Evolutionary conservation across 2,888 invertebrate species (phyloP), one percentile per base, ranked within the genome.

Genomic region (Diabrotica balteata): DNA sequence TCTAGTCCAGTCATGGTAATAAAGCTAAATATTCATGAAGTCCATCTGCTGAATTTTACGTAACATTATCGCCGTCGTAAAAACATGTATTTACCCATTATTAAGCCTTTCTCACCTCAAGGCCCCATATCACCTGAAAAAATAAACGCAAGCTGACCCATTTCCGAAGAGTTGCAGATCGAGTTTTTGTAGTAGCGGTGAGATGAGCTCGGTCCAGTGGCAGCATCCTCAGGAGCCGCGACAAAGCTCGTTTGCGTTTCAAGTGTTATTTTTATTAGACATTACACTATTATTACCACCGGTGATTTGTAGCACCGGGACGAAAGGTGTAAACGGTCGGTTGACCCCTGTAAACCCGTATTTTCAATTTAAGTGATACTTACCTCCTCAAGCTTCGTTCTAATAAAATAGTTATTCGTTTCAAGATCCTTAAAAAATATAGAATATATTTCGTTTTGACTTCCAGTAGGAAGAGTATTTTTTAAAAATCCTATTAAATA

Each of bases 81-180:
- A 54, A 57, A 57, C 53, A 32, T 11, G 72, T 68, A 74, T 73
- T 72, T 71, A 73, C 70, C 60, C 57, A 70, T 47, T 70, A 68
- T 63, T 69, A 66, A 72, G 51, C 71, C 70, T 65, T 67, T 55
- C 60, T 63, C 54, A 43, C 64, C 60, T 63, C 55, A 42, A 50
- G 47, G 59, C 45, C 63, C 63, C 60, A 50, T 71, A 7, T 75
- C 76, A 77, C 72, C 77, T 77, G 77, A 71, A 73, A 77, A 77
- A 77, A 77, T 74, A 77, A 73, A 69, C 62, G 72, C 70, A 76
- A 76, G 77, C 76, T 77, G 77, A 73, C 59, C 65, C 9, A 22
- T 22, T 32, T 32, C 32, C 54, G 72, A 75, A 73, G 73, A 74
- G 75, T 75, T 71, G 74, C 73, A 74, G 73, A 70, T 43, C 22